Base-by-base conservation (phyloP, 1,140 invertebrate genomes). In the Holcopasites calliopsidis region DNA sequence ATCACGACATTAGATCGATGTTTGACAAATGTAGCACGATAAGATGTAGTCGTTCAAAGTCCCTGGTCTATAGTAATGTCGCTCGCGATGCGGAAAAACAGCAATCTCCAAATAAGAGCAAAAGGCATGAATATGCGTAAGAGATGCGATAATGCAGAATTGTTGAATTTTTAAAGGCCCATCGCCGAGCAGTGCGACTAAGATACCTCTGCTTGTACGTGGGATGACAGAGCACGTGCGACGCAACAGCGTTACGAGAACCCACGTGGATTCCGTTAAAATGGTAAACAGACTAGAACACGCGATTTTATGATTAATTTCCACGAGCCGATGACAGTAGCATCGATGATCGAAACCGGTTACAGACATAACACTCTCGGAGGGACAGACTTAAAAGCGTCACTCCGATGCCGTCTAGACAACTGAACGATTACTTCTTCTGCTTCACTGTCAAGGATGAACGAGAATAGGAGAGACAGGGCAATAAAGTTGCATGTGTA, bases 231-330 rank as follows among this genome's bases (percentile, higher is more conserved):
- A 16, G 16, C 44, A n/a, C 38, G 16, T 68, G 40, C 55, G 49
- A 21, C 33, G 16, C 31, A 71, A 71, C n/a, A n/a, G n/a, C 60
- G 38, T 77, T 65, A 77, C 79, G 77, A 77, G 74, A 74, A 64
- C 64, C 57, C 75, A 78, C 69, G 54, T 81, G 58, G 74, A 23
- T 49, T 64, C 11, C 16, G 31, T 21, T 47, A 11, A 44, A 23
- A 23, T 70, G 40, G 40, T 81, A 77, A 81, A 77, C 57, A 77
- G n/a, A n/a, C 33, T 47, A 49, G 38, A 62, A 73, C n/a, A 66
- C 33, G n/a, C 21, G 33, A 8, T 3, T 65, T 65, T 42, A 52
- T 11, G 6, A 28, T 23, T 35, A 11, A 23, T 33, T 38, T 49
- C 28, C 28, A n/a, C 18, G 35, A 55, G 35, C 54, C 62, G 23